Conservation (phyloP, 2,797 vertebrate species). For the Acanthornis magna region DNA sequence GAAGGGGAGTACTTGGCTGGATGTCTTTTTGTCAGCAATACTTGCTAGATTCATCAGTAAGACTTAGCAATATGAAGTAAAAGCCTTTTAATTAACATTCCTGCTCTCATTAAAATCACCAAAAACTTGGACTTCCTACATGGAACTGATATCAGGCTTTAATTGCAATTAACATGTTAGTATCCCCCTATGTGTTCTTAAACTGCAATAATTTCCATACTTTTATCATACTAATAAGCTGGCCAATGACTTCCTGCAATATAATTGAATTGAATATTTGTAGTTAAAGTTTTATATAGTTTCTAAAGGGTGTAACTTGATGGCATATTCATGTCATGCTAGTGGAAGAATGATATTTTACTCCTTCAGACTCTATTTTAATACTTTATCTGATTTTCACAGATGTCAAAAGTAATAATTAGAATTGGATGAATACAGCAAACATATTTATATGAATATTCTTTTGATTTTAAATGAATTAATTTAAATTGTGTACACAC, state of each 20-base stretch:
- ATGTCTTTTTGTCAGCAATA: not conserved
- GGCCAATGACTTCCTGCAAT: not conserved
- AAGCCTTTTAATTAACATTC: conserved; percentile 3
- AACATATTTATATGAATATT: conserved; percentile 28
- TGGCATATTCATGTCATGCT: not conserved
- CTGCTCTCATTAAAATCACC: not conserved
- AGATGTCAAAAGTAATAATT: conserved; percentile 21
- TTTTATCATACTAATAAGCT: not conserved
- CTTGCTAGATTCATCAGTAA: not conserved
- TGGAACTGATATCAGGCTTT: conserved; percentile 7
- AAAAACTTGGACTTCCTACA: conserved; percentile 12
- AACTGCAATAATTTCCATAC: conserved; percentile 8
- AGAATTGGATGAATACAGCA: conserved; percentile 3
- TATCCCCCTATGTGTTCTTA: not conserved
- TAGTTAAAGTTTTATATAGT: not conserved
- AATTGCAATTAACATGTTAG: conserved; percentile 37
- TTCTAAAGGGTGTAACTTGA: not conserved
- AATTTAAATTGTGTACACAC: conserved; percentile 3
- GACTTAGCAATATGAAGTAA: not conserved
- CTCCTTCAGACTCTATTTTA: not conserved
- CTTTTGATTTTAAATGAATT: conserved; percentile 34
- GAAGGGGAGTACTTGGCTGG: not conserved
- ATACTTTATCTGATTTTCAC: conserved; percentile 5
- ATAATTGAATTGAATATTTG: not conserved
- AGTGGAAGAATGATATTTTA: not conserved